Conservation (phyloP, 2,113 vertebrate species). For the Halichoerus grypus region DNA sequence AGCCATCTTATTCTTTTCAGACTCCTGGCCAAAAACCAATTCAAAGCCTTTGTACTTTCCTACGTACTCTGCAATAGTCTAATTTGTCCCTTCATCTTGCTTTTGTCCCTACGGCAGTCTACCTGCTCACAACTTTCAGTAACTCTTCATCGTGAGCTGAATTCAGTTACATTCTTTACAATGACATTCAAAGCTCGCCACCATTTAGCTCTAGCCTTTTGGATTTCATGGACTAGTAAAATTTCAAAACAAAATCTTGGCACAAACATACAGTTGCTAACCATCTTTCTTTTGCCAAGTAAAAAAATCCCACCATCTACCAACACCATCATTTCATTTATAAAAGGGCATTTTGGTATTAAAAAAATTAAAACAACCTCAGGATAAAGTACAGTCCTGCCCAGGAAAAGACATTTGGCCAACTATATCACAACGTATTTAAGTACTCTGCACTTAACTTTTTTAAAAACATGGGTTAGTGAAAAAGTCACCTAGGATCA, state of each 20-base stretch:
- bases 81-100: constrained; percentile 21
- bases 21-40: constrained; percentile 29
- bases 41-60: constrained; percentile 59
- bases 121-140: constrained; percentile 5
- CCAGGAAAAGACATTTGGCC: background rate
- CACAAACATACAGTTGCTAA: background rate
- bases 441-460: background rate
- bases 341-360: background rate
- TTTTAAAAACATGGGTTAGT: background rate
- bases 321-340: constrained; percentile 22
- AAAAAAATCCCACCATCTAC: background rate
- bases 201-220: constrained; percentile 24
- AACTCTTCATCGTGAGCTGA: background rate
- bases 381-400: background rate
- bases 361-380: background rate
- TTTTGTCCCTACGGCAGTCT: background rate
- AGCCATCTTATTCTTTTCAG: constrained; percentile 35
- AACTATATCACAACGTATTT: background rate
- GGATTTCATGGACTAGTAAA: constrained; percentile 37
- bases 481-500: constrained; percentile 4
- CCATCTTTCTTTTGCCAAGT: constrained; percentile 42
- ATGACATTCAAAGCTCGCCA: constrained; percentile 5
- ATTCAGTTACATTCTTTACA: background rate
- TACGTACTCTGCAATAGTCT: background rate
- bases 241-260: constrained; percentile 67